Evolutionary conservation across 53 echinoderm and acorn worm genomes (phyloP), one percentile per base, ranked within the genome.

Genomic region (Holothuria leucospilota): DNA sequence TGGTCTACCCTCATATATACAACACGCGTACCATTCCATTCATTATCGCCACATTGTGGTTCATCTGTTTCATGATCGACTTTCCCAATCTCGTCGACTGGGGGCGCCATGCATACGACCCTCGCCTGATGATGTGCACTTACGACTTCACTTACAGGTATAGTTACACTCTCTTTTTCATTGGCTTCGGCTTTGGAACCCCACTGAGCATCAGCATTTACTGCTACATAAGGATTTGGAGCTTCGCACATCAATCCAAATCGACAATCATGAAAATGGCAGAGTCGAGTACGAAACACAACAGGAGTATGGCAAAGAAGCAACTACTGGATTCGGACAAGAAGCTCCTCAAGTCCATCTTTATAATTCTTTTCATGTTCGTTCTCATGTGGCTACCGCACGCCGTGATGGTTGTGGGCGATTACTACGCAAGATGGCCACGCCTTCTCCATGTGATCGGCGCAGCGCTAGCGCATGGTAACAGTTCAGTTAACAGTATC

Each of bases 381-480:
- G 14, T 87, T 23, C 20, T 95, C 75, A 95, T 95, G 95, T 95
- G 95, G 95, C 84, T 86, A 15, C 95, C 95, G 29, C 92, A 95
- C 81, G 91, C 88, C 21, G 28, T 87, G 70, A 84, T 93, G 60
- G 89, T 89, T 2, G 59, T 95, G 61, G 86, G 85, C 29, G 92
- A 90, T 70, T 80, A 81, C 42, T 26, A 90, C 29, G 78, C 66
- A 8, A 51, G 46, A 8, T 95, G 95, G 95, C 81, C 95, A 4
- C 82, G 84, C 3, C 71, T 41, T 21, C 29, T 86, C 8, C 88
- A 90, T 41, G 88, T 95, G 13, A 18, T 95, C 41, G 88, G 88
- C 8, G 72, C 83, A 5, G 65, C 85, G 27, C 46, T 95, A 77
- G 95, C 93, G 9, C 95, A 95, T 69, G 90, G 70, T 38, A 95